Base-by-base conservation (phyloP, 1,140 invertebrate genomes). In the Papilio polyxenes region DNA sequence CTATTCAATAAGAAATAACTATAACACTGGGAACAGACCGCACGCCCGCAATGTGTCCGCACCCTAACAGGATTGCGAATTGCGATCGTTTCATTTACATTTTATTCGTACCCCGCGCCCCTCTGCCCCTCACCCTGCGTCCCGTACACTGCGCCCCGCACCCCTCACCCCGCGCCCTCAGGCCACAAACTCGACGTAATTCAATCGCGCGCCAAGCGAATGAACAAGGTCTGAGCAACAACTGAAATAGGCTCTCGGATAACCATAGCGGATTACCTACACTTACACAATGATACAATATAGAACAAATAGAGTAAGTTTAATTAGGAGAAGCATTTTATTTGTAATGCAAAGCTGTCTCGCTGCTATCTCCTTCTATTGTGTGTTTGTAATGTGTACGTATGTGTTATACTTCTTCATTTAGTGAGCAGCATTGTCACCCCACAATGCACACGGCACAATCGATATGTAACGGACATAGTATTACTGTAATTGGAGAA, bases 61-160 rank as follows among this genome's bases (percentile, higher is more conserved):
- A 37, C 65, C 65, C 65, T 78, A 82, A 84, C 75, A 84, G 81
- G 83, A 85, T 85, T 85, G 85, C 75, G 81, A 84, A 85, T 85
- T 85, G 85, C 79, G 81, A 84, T 85, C 84, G 75, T 86, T 86
- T 85, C 86, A 87, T 86, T 86, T 87, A 84, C 85, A 87, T 87
- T 86, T 86, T 85, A 87, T 87, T 85, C 83, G 75, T 9, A 8
- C 62, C 62, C 62, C 51, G 40, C 51, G 51, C 10, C 51, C 7
- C 51, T 13, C 15, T 11, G 17, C 56, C 59, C 20, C 59, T n/a
- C n/a, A 20, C 44, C 15, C n/a, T 15, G n/a, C 13, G 11, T n/a
- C 53, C 20, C 44, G 75, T 9, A n/a, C 44, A 23, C 62, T 10
- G 20, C 2, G 7, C 23, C 44, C 62, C 62, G n/a, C 59, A n/a